Evolutionary conservation across 1,140 invertebrate species (phyloP), one percentile per base, ranked within the genome.

Genomic region (Pogonomyrmex barbatus): DNA sequence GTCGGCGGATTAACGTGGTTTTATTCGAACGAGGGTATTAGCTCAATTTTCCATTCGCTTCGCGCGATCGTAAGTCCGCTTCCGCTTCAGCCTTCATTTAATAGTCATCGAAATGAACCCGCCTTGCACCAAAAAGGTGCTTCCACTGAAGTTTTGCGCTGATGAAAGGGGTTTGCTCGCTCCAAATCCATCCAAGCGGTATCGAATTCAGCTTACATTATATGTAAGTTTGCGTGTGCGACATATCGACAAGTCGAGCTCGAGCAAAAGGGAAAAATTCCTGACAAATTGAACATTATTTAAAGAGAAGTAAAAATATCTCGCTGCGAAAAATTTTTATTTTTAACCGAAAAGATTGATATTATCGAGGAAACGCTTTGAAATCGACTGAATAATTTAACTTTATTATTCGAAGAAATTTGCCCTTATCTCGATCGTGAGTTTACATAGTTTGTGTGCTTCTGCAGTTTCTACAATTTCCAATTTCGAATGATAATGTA

Each of bases 11-110:
- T 83, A 83, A 62, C 45, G 30, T 60, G 56, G 68, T 60, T 75
- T 83, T 45, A 56, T 70, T 75, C 68, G 42, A 60, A 60, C 30
- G 68, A 30, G 68, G 24, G 75, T 83, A 60, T 83, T 83, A 83
- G 42, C 56, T 83, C 54, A 75, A 83, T 83, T 73, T 83, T 83
- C 79, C 54, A 75, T 83, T 73, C 54, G 30, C 79, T 75, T 75
- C 54, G 24, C 24, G 39, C 65, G 54, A 60, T 60, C 56, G 54
- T 67, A 83, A 82, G 56, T 82, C 54, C 65, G 5, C 65, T 63
- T 63, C 30, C 4, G 17, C 58, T 45, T 71, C 56, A 70, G 17
- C 24, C 50, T 71, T 62, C n/a, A 62, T 86, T 86, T 82, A 71
- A 33, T 52, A 71, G 17, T 12, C 65, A 6, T 79, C 17, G 36